Evolutionary conservation across 2,113 vertebrate species (phyloP).

Genomic region (Anser brachyrhynchus): DNA sequence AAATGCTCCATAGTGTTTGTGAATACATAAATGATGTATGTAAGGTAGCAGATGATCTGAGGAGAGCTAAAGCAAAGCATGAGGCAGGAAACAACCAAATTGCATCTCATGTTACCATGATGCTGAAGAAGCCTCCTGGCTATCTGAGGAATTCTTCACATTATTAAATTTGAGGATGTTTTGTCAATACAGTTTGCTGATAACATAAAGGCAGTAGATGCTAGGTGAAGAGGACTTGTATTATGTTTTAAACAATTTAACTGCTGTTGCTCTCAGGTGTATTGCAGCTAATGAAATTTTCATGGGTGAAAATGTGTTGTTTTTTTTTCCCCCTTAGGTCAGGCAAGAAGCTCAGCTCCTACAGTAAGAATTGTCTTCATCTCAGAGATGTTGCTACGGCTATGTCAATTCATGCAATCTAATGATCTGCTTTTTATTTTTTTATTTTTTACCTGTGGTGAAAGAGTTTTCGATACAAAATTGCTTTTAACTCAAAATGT

Average conservation of each 20-base stretch:
- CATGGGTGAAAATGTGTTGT: background rate
- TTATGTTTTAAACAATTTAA: background rate
- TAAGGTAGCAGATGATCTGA: background rate
- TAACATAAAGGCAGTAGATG: background rate
- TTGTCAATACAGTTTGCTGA: background rate
- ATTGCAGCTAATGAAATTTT: background rate
- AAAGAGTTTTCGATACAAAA: background rate
- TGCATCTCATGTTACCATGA: background rate
- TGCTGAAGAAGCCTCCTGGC: background rate
- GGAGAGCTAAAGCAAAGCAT: background rate
- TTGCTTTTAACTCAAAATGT: constrained; percentile 2
- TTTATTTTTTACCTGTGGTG: background rate
- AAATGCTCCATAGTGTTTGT: background rate
- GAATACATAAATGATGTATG: background rate
- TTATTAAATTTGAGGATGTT: constrained; percentile 21
- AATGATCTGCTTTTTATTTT: background rate
- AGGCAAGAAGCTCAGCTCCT: background rate
- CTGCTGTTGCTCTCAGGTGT: background rate
- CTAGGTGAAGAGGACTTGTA: background rate
- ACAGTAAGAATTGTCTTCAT: background rate
- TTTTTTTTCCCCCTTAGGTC: background rate
- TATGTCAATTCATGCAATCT: background rate
- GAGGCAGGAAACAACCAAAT: background rate
- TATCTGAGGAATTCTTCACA: background rate
- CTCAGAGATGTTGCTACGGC: background rate